phyloP scores from a whole-genome alignment of 64 coral and sea anemone genomes.

The Stylophora pistillata region DNA sequence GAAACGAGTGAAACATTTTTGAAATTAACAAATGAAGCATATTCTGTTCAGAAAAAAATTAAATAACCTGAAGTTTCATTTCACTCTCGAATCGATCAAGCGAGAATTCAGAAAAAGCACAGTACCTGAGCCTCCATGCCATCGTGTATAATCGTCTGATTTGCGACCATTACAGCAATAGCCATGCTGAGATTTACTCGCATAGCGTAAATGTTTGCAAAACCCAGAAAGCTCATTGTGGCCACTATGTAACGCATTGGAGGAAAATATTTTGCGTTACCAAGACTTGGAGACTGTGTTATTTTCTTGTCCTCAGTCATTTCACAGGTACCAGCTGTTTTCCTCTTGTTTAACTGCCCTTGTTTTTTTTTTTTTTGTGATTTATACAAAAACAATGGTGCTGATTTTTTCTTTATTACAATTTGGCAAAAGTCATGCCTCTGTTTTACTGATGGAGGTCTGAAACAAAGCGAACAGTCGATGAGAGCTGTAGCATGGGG shows the following conservation, averaged over 20 bases:
- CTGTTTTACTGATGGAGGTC: too few species aligned
- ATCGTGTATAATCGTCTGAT: slow-evolving; percentile 4
- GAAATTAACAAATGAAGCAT: background rate
- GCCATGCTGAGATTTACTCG: slow-evolving; percentile 42
- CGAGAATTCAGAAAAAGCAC: background rate
- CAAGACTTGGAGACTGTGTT: background rate
- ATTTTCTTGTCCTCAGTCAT: background rate
- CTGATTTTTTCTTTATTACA: too few species aligned
- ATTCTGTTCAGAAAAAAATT: background rate
- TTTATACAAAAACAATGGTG: too few species aligned
- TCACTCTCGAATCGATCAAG: too few species aligned
- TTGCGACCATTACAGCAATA: slow-evolving; percentile 47
- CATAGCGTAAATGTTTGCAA: slow-evolving; percentile 38
- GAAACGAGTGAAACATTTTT: background rate
- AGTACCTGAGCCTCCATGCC: background rate
- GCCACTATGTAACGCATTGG: slow-evolving; percentile 41
- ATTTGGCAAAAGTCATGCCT: too few species aligned
- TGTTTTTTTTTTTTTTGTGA: too few species aligned
- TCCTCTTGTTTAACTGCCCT: background rate
- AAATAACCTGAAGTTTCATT: background rate
- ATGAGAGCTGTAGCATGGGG: too few species aligned
- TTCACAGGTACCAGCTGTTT: background rate
- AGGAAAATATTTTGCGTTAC: background rate
- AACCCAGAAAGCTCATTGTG: slow-evolving; percentile 23
- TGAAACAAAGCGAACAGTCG: too few species aligned